These are phyloP conservation scores for Ennomos fuscantarius DNA, from an alignment of 2,888 invertebrate genomes.

Conservation along the genomic window DNA sequence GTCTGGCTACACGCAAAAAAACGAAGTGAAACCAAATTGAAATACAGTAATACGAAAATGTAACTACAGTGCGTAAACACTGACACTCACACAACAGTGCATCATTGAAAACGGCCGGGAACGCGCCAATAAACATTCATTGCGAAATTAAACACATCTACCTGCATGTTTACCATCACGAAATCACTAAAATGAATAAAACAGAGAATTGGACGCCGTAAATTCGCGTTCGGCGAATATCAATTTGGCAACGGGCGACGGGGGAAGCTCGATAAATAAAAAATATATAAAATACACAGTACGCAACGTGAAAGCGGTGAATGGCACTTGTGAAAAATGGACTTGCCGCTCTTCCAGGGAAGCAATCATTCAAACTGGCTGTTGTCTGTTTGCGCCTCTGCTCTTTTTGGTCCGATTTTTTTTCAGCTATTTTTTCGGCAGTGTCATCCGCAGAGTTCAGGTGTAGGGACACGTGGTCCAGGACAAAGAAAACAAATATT, in stretches of 20 bases:
- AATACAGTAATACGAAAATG: slow-evolving; percentile 46
- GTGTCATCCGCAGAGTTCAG: slow-evolving; percentile 83
- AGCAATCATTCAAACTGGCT: slow-evolving; percentile 85
- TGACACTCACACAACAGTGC: slow-evolving; percentile 46
- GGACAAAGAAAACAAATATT: slow-evolving; percentile 83
- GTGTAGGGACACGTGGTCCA: slow-evolving; percentile 82
- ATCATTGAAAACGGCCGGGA: slow-evolving; percentile 74
- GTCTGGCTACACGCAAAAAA: slow-evolving; percentile 23
- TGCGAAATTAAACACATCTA: slow-evolving; percentile 84
- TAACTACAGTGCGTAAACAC: slow-evolving; percentile 56
- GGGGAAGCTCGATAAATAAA: slow-evolving; percentile 76
- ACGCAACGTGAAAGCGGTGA: slow-evolving; percentile 82
- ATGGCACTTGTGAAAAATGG: slow-evolving; percentile 86
- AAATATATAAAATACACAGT: slow-evolving; percentile 79
- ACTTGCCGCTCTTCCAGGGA: slow-evolving; percentile 84
- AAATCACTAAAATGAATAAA: slow-evolving; percentile 84
- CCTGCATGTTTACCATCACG: slow-evolving; percentile 81
- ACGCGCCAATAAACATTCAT: slow-evolving; percentile 82
- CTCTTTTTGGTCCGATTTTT: slow-evolving; percentile 79
- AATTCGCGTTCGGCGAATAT: slow-evolving; percentile 80
- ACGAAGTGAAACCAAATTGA: slow-evolving; percentile 39
- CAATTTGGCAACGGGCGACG: slow-evolving; percentile 73
- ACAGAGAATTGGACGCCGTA: slow-evolving; percentile 77
- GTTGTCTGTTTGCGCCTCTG: slow-evolving; percentile 84
- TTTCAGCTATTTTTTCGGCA: slow-evolving; percentile 76